Evolutionary conservation across 2,797 vertebrate genomes (phyloP).

Genomic region (Pseudomugil tenellus): DNA sequence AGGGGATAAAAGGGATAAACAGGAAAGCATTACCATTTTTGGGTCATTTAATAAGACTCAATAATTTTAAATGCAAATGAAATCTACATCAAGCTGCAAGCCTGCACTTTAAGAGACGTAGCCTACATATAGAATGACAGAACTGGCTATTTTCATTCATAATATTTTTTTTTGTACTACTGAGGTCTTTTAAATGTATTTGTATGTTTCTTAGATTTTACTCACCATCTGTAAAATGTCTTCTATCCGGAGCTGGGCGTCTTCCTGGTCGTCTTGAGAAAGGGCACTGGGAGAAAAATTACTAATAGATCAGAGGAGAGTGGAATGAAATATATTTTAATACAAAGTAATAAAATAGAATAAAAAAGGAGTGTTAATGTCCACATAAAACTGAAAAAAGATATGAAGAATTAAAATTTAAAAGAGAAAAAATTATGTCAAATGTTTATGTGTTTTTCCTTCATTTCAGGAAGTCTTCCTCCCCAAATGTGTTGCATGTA

Average conservation of each 20-base stretch:
- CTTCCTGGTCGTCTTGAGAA: conserved; percentile 95
- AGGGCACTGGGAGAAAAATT: conserved; percentile 82
- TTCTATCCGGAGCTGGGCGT: conserved; percentile 91
- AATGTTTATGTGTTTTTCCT: background rate
- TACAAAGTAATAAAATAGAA: background rate
- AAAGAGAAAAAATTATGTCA: conserved; percentile 4
- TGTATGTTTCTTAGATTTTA: conserved; percentile 18
- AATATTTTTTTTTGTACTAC: too few relatives aligned
- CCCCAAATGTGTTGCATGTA: background rate
- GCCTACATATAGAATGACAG: background rate
- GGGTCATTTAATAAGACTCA: background rate
- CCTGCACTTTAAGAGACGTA: background rate
- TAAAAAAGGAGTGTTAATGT: background rate
- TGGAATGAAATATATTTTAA: background rate
- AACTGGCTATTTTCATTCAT: background rate
- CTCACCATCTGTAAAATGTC: conserved; percentile 93
- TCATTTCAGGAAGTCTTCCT: conserved; percentile 38
- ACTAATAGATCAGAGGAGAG: background rate
- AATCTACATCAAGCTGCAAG: background rate
- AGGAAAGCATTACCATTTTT: conserved; percentile 18
- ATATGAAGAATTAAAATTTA: background rate
- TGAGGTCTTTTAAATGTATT: background rate
- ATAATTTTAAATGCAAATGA: conserved; percentile 3
- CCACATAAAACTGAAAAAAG: background rate
- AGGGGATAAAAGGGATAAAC: background rate